A percentile compares a stretch with the other conserved stretches of the same genome.
Evolutionary conservation across 1,140 invertebrate species (phyloP).

Genomic region (Platorchestia sp.): DNA sequence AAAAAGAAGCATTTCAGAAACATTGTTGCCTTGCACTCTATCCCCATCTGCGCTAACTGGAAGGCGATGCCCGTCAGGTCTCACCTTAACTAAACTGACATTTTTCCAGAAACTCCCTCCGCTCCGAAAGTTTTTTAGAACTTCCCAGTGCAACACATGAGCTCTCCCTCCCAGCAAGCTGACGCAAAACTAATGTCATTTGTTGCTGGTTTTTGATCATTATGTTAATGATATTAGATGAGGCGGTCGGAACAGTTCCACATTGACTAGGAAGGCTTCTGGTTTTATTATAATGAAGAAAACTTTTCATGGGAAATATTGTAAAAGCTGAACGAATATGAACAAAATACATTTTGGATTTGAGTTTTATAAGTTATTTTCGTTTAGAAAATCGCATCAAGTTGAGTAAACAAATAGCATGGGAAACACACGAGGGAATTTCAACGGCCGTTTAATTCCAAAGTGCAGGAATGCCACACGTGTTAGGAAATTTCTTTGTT

Average conservation of each 20-base stretch:
- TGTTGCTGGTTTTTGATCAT: background rate
- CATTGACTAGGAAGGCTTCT: background rate
- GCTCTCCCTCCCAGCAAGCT: background rate
- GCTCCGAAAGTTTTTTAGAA: background rate
- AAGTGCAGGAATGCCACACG: background rate
- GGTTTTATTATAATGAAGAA: background rate
- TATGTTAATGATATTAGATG: background rate
- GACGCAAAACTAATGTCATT: background rate
- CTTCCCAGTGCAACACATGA: background rate
- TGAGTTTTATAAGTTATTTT: too few species aligned
- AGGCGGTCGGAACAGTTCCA: background rate
- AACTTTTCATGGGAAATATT: background rate
- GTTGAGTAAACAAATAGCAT: background rate
- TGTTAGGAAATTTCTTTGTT: background rate
- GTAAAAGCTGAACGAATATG: background rate
- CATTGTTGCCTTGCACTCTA: background rate
- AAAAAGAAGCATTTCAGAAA: background rate
- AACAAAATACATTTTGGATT: background rate
- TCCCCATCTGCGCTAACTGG: background rate
- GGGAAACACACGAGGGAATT: background rate
- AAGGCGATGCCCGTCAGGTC: background rate
- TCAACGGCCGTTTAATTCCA: background rate
- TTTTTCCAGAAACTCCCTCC: background rate
- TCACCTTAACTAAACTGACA: background rate
- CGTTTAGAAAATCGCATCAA: background rate